These are phyloP conservation scores for Lanius collurio DNA, from an alignment of 2,113 vertebrate genomes.

Conservation along the genomic window DNA sequence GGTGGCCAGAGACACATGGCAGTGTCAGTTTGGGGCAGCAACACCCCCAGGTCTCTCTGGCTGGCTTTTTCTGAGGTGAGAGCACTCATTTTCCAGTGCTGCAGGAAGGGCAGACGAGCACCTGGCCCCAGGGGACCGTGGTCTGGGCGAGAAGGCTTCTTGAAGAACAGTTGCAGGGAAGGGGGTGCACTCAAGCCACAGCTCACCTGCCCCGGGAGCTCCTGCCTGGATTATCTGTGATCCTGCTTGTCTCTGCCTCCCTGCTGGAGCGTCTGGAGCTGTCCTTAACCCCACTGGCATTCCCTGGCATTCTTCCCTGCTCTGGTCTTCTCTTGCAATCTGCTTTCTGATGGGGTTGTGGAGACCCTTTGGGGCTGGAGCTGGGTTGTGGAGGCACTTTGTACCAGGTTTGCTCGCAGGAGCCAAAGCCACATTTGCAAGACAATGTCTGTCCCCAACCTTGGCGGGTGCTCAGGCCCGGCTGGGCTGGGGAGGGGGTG, in stretches of 20 bases:
- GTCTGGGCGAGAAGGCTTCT: neutral
- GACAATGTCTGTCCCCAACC: neutral
- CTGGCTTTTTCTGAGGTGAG: neutral
- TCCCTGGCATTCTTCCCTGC: neutral
- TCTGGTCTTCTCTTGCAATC: neutral
- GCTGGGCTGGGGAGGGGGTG: neutral
- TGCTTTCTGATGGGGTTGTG: neutral
- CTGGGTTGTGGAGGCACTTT: neutral
- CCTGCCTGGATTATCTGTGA: neutral
- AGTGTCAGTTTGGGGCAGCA: neutral
- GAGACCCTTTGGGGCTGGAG: neutral
- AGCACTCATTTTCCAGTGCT: neutral
- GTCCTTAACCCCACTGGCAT: neutral
- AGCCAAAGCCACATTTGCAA: neutral
- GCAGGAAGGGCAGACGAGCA: neutral
- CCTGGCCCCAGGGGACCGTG: fast-evolving
- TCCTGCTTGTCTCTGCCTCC: neutral
- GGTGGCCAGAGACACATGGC: fast-evolving
- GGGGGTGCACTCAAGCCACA: neutral
- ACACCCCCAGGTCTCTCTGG: neutral
- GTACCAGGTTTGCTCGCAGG: neutral
- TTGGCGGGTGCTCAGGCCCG: neutral
- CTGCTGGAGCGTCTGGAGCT: neutral
- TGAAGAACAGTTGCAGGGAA: neutral
- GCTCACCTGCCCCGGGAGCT: neutral